These are phyloP conservation scores for Bolinopsis microptera DNA, from an alignment of 37 sponge, comb jelly and placozoan species.

Conservation along the genomic window DNA sequence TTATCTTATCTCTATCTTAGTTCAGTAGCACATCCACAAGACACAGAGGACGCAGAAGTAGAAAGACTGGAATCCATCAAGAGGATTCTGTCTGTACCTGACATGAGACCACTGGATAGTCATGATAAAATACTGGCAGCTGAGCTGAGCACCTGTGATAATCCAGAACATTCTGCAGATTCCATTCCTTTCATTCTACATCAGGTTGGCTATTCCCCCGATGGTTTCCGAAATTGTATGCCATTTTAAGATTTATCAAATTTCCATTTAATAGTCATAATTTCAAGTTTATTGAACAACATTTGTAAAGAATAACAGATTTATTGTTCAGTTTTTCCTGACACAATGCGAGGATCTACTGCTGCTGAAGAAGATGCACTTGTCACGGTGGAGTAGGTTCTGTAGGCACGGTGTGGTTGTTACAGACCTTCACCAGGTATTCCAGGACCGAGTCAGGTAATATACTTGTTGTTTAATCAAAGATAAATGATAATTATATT, in stretches of 20 bases:
- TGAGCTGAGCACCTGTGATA: conserved; percentile 2
- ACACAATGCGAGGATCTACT: conserved; percentile 38
- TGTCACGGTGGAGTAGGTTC: conserved; percentile 29
- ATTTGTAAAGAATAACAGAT: no score
- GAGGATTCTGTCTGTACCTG: conserved; percentile 28
- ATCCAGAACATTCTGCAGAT: neutral
- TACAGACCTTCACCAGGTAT: conserved; percentile 18
- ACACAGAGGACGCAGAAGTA: neutral
- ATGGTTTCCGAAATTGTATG: no score
- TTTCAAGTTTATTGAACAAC: no score
- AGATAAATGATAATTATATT: neutral
- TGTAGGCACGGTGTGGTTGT: conserved; percentile 29
- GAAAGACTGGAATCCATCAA: conserved; percentile 3
- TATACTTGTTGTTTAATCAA: neutral
- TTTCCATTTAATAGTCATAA: no score
- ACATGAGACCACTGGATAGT: conserved; percentile 21
- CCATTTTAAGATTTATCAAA: no score
- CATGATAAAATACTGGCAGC: conserved; percentile 6
- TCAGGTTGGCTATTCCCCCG: no score
- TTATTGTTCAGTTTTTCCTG: conserved; percentile 35
- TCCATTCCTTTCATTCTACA: conserved; percentile 36
- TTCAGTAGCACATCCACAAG: conserved; percentile 48
- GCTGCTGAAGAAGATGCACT: conserved; percentile 59
- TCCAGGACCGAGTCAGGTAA: conserved; percentile 51
- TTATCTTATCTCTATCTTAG: neutral